Evolutionary conservation across 2,113 vertebrate genomes (phyloP).

Genomic region (Choloepus hoffmanni): DNA sequence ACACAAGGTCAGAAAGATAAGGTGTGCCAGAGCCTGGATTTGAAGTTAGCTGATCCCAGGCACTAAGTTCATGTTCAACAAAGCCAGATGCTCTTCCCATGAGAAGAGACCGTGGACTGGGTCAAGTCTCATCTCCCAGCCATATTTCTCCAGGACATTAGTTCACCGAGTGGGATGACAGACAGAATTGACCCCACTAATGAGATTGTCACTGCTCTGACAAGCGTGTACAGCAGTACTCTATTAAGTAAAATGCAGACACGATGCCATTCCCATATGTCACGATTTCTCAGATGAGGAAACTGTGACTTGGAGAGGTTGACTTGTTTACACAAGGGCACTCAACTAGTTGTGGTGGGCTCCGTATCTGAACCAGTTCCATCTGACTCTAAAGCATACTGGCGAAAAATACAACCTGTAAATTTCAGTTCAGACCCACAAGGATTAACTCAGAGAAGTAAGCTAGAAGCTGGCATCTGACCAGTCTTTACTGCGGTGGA

Average conservation of each 20-base stretch:
- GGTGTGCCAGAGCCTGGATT: not conserved
- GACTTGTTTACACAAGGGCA: not conserved
- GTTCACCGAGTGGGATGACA: fast-evolving
- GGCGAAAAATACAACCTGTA: not conserved
- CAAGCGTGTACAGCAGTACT: fast-evolving
- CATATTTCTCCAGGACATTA: fast-evolving
- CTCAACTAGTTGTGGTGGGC: not conserved
- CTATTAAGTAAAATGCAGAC: fast-evolving
- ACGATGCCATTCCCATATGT: not conserved
- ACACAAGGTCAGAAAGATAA: not conserved
- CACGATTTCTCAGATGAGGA: not conserved
- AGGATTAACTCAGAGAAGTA: not conserved
- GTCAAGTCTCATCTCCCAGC: fast-evolving
- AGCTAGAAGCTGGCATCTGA: fast-evolving
- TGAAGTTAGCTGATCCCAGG: not conserved
- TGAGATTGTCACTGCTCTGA: too few species aligned
- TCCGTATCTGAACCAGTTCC: not conserved
- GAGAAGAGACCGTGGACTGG: not conserved
- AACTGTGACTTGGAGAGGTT: not conserved
- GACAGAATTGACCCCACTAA: fast-evolving
- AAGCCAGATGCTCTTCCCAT: too few species aligned
- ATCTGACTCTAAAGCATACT: not conserved
- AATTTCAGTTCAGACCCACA: not conserved
- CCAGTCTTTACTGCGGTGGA: not conserved
- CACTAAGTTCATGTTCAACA: not conserved